These are phyloP conservation scores for Cephus pygmeus DNA, from an alignment of 2,888 invertebrate genomes.

Conservation along the genomic window DNA sequence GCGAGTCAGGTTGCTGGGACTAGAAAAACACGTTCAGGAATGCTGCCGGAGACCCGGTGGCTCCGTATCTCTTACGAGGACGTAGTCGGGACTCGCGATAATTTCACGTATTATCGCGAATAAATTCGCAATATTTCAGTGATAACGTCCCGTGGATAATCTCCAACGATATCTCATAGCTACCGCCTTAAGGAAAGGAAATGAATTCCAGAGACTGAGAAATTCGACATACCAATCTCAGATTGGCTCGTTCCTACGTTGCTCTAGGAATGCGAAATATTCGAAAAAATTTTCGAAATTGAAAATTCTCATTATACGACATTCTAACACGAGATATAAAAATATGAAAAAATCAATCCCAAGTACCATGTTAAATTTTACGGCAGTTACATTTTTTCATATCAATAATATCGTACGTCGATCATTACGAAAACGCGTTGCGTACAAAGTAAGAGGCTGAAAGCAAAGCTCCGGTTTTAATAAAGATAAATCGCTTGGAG, in stretches of 20 bases:
- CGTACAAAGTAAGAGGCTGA: conserved; percentile 40
- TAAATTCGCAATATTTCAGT: conserved; percentile 38
- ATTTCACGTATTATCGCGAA: conserved; percentile 25
- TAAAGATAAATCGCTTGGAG: conserved; percentile 44
- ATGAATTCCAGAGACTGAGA: neutral
- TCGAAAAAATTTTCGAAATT: neutral
- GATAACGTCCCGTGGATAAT: conserved; percentile 17
- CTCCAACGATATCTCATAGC: conserved; percentile 5
- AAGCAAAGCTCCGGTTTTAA: conserved; percentile 28
- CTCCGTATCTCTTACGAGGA: neutral
- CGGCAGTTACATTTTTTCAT: neutral
- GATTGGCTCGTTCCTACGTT: neutral
- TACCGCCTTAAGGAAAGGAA: neutral
- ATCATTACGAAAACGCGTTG: conserved; percentile 25
- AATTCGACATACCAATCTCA: neutral
- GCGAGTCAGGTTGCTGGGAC: conserved; percentile 22
- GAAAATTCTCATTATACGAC: neutral
- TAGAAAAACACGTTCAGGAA: conserved; percentile 38
- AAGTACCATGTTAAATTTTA: neutral
- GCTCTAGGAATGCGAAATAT: neutral
- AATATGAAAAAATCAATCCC: neutral
- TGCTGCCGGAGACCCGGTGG: conserved; percentile 25
- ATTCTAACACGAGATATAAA: too few species aligned
- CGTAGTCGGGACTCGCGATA: conserved; percentile 16
- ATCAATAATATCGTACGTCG: neutral